Percentiles rank a stretch among this genome's conserved stretches.
Evolutionary conservation across 2,113 vertebrate species (phyloP).

Genomic region (Podarcis muralis): DNA sequence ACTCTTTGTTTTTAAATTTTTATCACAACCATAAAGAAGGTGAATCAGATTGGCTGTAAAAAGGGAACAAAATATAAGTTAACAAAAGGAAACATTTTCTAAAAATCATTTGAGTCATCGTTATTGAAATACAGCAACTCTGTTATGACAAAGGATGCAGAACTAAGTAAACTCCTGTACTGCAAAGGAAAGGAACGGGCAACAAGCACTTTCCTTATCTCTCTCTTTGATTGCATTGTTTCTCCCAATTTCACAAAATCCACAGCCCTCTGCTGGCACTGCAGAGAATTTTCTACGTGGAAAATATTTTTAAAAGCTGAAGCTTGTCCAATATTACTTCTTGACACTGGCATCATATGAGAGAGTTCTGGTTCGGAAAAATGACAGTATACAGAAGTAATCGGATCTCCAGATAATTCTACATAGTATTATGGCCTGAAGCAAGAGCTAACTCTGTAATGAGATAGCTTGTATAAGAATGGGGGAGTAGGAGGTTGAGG

Average conservation of each 20-base stretch:
- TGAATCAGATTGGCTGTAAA: background rate
- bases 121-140: background rate
- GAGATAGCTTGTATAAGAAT: background rate
- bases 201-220: background rate
- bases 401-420: background rate
- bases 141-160: background rate
- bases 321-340: slow-evolving; percentile 1
- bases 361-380: background rate
- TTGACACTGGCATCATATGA: background rate
- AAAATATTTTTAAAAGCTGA: background rate
- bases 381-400: background rate
- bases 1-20: background rate
- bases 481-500: no score
- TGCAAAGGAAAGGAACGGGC: background rate
- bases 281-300: background rate
- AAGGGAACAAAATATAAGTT: background rate
- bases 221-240: background rate
- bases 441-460: background rate
- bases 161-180: background rate
- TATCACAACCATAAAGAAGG: background rate
- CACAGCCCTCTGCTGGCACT: slow-evolving; percentile 17
- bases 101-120: background rate
- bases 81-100: background rate
- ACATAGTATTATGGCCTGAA: background rate
- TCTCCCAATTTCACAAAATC: background rate